Evolutionary conservation across 2,888 invertebrate genomes (phyloP).

Genomic region (Lymantria monacha): DNA sequence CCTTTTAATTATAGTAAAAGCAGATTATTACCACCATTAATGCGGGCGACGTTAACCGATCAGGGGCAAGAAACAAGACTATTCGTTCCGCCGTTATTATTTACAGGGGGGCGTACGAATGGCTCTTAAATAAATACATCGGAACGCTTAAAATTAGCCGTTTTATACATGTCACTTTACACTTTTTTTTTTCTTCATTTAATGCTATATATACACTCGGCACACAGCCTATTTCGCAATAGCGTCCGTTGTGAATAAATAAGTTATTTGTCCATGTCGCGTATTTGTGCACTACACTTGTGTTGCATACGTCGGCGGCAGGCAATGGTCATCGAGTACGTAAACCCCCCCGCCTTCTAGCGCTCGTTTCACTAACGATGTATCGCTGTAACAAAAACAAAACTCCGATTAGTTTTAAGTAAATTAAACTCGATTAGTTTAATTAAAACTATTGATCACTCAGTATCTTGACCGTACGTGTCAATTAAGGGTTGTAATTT

Average conservation of each 20-base stretch:
- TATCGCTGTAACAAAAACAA: slow-evolving; percentile 82
- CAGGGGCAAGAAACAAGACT: slow-evolving; percentile 57
- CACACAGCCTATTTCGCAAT: slow-evolving; percentile 78
- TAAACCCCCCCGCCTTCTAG: slow-evolving; percentile 85
- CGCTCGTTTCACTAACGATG: slow-evolving; percentile 87
- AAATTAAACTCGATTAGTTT: slow-evolving; percentile 28
- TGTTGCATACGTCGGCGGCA: slow-evolving; percentile 88
- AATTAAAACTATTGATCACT: too few relatives aligned
- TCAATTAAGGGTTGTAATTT: neutral
- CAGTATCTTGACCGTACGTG: too few relatives aligned
- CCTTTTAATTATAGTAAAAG: too few relatives aligned
- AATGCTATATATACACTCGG: slow-evolving; percentile 79
- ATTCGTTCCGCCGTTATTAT: slow-evolving; percentile 69
- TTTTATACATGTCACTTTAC: slow-evolving; percentile 81
- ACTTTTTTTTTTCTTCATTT: too few relatives aligned
- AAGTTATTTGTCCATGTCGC: slow-evolving; percentile 61
- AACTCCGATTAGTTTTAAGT: too few relatives aligned
- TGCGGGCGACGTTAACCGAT: slow-evolving; percentile 58
- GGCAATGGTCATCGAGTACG: slow-evolving; percentile 89
- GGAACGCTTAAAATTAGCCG: slow-evolving; percentile 76
- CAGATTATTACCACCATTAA: slow-evolving; percentile 5
- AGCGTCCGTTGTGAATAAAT: slow-evolving; percentile 77
- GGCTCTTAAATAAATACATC: slow-evolving; percentile 78
- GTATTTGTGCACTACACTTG: slow-evolving; percentile 84
- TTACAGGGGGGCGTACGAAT: slow-evolving; percentile 71